Conservation (phyloP, 2,113 vertebrate species). For the Trematomus loennbergii region DNA sequence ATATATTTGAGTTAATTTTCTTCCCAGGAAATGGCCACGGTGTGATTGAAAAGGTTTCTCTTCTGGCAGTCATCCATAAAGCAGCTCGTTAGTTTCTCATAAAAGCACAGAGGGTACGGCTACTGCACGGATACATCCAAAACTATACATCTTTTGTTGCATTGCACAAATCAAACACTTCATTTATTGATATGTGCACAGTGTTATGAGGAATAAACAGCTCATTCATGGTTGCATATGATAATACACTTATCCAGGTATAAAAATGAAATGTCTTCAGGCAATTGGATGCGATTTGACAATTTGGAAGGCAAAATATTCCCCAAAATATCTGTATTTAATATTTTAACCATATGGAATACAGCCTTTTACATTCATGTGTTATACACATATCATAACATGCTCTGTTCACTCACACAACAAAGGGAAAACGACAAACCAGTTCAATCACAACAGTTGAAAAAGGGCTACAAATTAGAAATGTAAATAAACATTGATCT, state of each 20-base stretch:
- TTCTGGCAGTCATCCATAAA: constrained; percentile 63
- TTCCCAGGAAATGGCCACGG: constrained; percentile 59
- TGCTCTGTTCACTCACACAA: no score
- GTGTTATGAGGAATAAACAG: constrained; percentile 17
- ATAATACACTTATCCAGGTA: background rate
- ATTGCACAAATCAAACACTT: constrained; percentile 23
- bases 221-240: background rate
- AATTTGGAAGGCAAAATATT: background rate
- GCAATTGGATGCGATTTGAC: background rate
- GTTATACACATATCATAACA: no score
- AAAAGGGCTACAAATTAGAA: no score
- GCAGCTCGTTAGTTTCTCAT: constrained; percentile 54
- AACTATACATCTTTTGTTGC: constrained; percentile 30
- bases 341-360: no score
- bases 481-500: no score
- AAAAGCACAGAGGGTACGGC: constrained; percentile 31
- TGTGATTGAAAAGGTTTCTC: constrained; percentile 62
- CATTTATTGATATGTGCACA: constrained; percentile 12
- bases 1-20: constrained; percentile 37
- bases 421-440: no score
- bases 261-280: background rate
- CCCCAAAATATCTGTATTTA: no score
- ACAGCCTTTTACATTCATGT: no score
- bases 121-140: constrained; percentile 48
- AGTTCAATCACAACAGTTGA: no score